Evolutionary conservation across 2,888 invertebrate species (phyloP).

Genomic region (Volucella inanis): DNA sequence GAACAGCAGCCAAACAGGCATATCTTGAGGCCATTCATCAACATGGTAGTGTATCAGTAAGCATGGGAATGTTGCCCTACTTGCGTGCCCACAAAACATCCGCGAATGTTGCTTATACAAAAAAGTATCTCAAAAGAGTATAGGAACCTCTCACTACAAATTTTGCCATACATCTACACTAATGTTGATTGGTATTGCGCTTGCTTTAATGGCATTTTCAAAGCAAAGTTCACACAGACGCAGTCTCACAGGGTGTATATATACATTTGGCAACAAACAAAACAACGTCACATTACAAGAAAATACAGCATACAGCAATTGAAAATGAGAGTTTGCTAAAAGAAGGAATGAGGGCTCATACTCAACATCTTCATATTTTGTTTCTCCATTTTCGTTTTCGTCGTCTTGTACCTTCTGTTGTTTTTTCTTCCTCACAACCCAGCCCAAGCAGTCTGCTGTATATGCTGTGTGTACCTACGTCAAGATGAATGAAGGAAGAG

Average conservation of each 20-base stretch:
- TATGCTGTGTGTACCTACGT: slow-evolving; percentile 18
- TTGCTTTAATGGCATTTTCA: slow-evolving; percentile 11
- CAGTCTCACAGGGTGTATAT: slow-evolving; percentile 26
- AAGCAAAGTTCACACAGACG: slow-evolving; percentile 1
- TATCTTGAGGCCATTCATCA: slow-evolving; percentile 51
- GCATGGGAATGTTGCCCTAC: slow-evolving; percentile 72
- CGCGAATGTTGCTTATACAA: slow-evolving; percentile 67
- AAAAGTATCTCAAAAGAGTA: slow-evolving; percentile 41
- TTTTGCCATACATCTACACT: background rate
- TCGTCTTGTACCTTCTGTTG: slow-evolving; percentile 45
- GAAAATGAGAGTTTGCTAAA: slow-evolving; percentile 70
- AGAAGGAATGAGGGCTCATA: slow-evolving; percentile 33
- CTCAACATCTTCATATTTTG: slow-evolving; percentile 17
- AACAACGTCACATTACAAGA: slow-evolving; percentile 18
- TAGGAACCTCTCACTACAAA: slow-evolving; percentile 38
- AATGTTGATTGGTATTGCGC: background rate
- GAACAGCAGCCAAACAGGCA: slow-evolving; percentile 18
- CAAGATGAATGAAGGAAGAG: slow-evolving; percentile 62
- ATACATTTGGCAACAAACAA: slow-evolving; percentile 46
- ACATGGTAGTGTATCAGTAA: slow-evolving; percentile 32
- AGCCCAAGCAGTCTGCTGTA: slow-evolving; percentile 39
- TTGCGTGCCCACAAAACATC: slow-evolving; percentile 70
- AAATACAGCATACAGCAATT: slow-evolving; percentile 28
- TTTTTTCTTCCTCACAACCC: slow-evolving; percentile 44
- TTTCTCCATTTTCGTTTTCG: too few species aligned